Evolutionary conservation across 2,888 invertebrate genomes (phyloP), one percentile per base, ranked within the genome.

Genomic region (Cephus nigrinus): DNA sequence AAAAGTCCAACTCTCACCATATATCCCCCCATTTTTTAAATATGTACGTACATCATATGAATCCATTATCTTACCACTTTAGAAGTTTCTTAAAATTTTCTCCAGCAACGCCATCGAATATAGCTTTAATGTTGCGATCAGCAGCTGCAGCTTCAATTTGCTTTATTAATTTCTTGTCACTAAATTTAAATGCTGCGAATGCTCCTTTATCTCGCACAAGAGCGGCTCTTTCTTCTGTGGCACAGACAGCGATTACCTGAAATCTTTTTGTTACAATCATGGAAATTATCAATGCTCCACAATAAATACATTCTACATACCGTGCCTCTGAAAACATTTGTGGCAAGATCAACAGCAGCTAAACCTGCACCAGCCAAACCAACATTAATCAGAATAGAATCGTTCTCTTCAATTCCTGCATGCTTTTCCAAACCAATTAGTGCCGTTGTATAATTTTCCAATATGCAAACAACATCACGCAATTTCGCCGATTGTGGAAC

Each of bases 191-290:
- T 23, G 95, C 94, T 72, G 94, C 92, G 86, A 93, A 94, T 1
- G 95, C 95, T 68, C 95, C 95, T 86, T 93, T 93, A 73, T 93
- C 92, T 78, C 95, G 89, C 15, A 94, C 92, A 30, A 94, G 85
- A 68, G 92, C 91, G 12, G 94, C 93, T 81, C 93, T 93, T 77
- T 94, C 93, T 88, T 94, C 94, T 0, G 94, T 93, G 69, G 93
- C 93, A 80, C 94, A 94, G n/a, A 95, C 93, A n/a, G 94, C 95
- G 83, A 95, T 94, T 4, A 95, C 95, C 94, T 95, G 83, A 69
- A 84, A 86, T 1, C 9, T 23, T 55, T 55, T 55, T 23, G 55
- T 55, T 23, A 55, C 23, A 55, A 15, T 40, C 40, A 15, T 40
- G 40, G 3, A 5, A 79, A n/a, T 32, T 68, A 23, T 35, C 69